Evolutionary conservation across 1,140 invertebrate genomes (phyloP), one percentile per base, ranked within the genome.

Genomic region (Drosophila mauritiana): DNA sequence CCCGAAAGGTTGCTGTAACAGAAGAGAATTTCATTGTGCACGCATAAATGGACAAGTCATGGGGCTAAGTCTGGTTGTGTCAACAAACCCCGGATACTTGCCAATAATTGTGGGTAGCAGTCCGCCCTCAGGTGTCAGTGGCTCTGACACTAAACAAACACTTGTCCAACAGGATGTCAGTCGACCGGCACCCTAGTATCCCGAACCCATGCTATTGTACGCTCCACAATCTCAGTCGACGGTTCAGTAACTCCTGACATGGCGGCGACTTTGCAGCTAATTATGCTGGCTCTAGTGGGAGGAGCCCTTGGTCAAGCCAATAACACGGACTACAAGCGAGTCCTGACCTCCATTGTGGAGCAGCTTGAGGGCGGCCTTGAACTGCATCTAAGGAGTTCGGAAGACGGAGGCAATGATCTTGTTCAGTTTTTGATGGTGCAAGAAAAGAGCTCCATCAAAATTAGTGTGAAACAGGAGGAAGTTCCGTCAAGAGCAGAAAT

Each of bases 61-160:
- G 34, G 40, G 11, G 20, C n/a, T 12, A 37, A 67, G 48, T 43
- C 53, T 43, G n/a, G 22, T n/a, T 34, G 46, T 42, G 72, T 72
- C 62, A 83, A 83, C 57, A 80, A 65, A 27, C 46, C 43, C 20
- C 56, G 31, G 42, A 58, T 56, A 81, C 59, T 78, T 69, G 78
- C 56, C 74, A 88, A 85, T 85, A 85, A 85, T 85, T 85, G 79
- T 53, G 46, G 69, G 70, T 65, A 61, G 64, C 34, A 25, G 36
- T 27, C 39, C 45, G 81, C 37, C 59, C 42, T 1, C 39, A 48
- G 51, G 64, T 85, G 82, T 86, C 78, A 78, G 31, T 27, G 48
- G 40, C 40, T 42, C 13, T 86, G 83, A 86, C 83, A 77, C 62
- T 77, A 42, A 61, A 49, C 56, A 88, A 86, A 86, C 76, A 86